Evolutionary conservation across 2,888 invertebrate species (phyloP).

Genomic region (Fabriciana adippe): DNA sequence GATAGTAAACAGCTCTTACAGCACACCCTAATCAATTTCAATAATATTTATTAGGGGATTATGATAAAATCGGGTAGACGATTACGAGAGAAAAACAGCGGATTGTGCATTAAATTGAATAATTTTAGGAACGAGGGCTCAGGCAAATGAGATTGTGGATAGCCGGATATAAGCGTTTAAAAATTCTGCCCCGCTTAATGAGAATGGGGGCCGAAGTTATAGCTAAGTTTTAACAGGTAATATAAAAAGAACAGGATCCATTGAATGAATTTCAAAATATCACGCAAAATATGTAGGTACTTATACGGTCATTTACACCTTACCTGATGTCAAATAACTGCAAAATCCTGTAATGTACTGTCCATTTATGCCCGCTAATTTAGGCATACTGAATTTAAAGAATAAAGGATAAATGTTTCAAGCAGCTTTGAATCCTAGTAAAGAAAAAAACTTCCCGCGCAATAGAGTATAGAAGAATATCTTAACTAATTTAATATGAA

Average conservation of each 20-base stretch:
- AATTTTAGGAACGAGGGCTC: slow-evolving; percentile 60
- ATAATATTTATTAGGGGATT: slow-evolving; percentile 54
- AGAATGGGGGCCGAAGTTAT: slow-evolving; percentile 20
- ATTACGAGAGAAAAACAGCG: slow-evolving; percentile 64
- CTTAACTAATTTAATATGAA: too few relatives aligned
- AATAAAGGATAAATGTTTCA: too few relatives aligned
- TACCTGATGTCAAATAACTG: too few relatives aligned
- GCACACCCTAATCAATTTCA: slow-evolving; percentile 44
- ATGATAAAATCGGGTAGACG: slow-evolving; percentile 56
- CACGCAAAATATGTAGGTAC: too few relatives aligned
- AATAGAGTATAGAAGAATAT: too few relatives aligned
- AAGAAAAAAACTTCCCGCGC: too few relatives aligned
- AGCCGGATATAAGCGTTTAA: slow-evolving; percentile 52
- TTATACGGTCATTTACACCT: too few relatives aligned
- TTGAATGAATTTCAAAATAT: too few relatives aligned
- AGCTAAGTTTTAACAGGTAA: neutral
- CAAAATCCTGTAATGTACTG: too few relatives aligned
- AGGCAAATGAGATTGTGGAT: slow-evolving; percentile 64
- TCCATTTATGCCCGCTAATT: too few relatives aligned
- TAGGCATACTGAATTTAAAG: too few relatives aligned
- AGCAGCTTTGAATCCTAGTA: too few relatives aligned
- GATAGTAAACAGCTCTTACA: neutral
- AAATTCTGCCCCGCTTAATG: slow-evolving; percentile 46
- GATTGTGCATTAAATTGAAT: slow-evolving; percentile 71
- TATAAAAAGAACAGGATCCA: neutral